Percentiles rank a stretch among this genome's conserved stretches.
Conservation (phyloP, 2,113 vertebrate genomes). For the Lampris megalopsis region DNA sequence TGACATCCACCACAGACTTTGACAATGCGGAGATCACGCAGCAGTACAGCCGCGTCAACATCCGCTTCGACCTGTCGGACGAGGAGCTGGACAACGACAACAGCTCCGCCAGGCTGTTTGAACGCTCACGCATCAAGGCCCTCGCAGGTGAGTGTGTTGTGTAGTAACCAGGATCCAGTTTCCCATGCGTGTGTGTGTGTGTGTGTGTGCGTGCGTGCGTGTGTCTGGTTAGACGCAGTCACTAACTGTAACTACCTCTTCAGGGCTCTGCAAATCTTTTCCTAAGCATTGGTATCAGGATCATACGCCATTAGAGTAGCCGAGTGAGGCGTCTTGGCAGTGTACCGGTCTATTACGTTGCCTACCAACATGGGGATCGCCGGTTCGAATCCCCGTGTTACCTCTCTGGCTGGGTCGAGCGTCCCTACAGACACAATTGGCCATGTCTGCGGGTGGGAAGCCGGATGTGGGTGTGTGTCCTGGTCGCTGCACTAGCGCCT, state of each 20-base stretch:
- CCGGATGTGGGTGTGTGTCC: too few species aligned
- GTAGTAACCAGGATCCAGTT: slow-evolving; percentile 44
- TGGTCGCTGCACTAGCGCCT: too few species aligned
- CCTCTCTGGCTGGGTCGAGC: too few species aligned
- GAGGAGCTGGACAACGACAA: slow-evolving; percentile 98
- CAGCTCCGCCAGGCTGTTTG: slow-evolving; percentile 94
- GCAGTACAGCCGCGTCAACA: slow-evolving; percentile 92
- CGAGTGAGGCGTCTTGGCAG: too few species aligned
- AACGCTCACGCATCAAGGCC: slow-evolving; percentile 98
- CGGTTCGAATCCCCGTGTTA: too few species aligned
- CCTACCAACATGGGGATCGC: too few species aligned
- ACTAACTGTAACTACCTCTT: neutral
- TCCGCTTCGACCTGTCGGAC: slow-evolving; percentile 89
- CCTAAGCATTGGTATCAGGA: too few species aligned
- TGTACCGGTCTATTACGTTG: too few species aligned
- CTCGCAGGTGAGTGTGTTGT: slow-evolving; percentile 89
- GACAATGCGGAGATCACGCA: slow-evolving; percentile 95
- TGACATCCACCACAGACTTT: slow-evolving; percentile 95
- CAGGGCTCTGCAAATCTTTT: too few species aligned
- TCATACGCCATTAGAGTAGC: too few species aligned
- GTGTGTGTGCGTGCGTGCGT: neutral
- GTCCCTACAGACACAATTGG: too few species aligned
- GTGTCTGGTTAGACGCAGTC: neutral
- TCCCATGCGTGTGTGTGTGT: neutral
- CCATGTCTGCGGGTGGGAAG: too few species aligned